Percentiles rank a stretch among this genome's conserved stretches.
Conservation (phyloP, 2,113 vertebrate species). For the Pogonocichla stellata region DNA sequence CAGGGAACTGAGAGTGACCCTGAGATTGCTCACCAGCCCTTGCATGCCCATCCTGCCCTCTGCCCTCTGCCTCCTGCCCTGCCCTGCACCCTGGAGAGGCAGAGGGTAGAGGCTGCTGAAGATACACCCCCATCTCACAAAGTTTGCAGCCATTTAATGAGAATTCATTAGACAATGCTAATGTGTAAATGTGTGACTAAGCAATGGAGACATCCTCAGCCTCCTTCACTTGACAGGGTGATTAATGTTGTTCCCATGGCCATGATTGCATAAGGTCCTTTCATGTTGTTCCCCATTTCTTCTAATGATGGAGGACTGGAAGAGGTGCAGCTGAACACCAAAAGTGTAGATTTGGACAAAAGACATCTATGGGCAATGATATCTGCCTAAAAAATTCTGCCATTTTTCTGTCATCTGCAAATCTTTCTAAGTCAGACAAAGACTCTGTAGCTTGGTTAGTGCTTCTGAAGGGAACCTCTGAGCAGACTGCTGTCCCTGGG, state of each 20-base stretch:
- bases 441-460: neutral
- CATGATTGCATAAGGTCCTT: neutral
- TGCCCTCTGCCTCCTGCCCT: neutral
- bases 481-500: neutral
- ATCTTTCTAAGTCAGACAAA: neutral
- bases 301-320: neutral
- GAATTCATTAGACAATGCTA: neutral
- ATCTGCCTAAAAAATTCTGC: neutral
- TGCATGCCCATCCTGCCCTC: neutral
- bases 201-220: neutral
- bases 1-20: neutral
- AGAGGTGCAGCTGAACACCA: neutral
- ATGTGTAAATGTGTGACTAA: neutral
- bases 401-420: neutral
- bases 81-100: neutral
- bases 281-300: neutral
- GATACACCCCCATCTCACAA: fast-evolving
- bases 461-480: neutral
- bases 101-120: neutral
- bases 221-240: neutral
- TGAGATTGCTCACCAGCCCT: fast-evolving
- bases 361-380: neutral
- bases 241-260: fast-evolving
- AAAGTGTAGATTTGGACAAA: neutral
- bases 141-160: neutral